phyloP scores from a whole-genome alignment of 2,888 invertebrate species.

The Reticulitermes lucifugus region DNA sequence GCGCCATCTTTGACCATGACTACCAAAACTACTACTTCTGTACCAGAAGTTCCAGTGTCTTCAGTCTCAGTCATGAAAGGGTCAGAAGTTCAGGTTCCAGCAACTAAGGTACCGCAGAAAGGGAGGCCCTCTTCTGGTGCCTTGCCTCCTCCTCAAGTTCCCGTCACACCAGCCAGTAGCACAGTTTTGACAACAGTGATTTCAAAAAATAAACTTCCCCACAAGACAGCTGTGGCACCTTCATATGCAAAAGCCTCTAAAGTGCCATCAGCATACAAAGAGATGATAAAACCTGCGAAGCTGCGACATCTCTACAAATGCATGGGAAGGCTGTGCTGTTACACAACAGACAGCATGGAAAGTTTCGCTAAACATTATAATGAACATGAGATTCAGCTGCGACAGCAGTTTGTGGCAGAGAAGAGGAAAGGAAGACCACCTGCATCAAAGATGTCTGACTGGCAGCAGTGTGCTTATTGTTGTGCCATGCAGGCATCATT shows the following conservation, averaged over 20 bases:
- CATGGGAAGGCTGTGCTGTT: constrained; percentile 67
- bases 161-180: neutral
- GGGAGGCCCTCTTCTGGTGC: neutral
- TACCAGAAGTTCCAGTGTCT: neutral
- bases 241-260: constrained; percentile 48
- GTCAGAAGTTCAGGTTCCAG: neutral
- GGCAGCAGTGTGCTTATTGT: constrained; percentile 72
- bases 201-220: constrained; percentile 21
- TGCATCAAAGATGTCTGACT: constrained; percentile 58
- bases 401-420: neutral
- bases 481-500: constrained; percentile 63
- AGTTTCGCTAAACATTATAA: constrained; percentile 64
- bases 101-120: neutral
- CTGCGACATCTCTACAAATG: constrained; percentile 69
- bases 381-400: constrained; percentile 57
- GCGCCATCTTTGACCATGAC: neutral
- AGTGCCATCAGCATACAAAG: constrained; percentile 44
- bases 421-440: constrained; percentile 59
- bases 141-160: neutral
- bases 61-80: no score
- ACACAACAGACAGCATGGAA: constrained; percentile 61
- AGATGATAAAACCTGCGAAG: constrained; percentile 61
- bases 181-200: neutral
- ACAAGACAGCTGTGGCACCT: constrained; percentile 35
- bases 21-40: neutral